Percentiles rank a stretch among this genome's conserved stretches.
Conservation (phyloP, 2,113 vertebrate species). For the Corythornis vintsioides region DNA sequence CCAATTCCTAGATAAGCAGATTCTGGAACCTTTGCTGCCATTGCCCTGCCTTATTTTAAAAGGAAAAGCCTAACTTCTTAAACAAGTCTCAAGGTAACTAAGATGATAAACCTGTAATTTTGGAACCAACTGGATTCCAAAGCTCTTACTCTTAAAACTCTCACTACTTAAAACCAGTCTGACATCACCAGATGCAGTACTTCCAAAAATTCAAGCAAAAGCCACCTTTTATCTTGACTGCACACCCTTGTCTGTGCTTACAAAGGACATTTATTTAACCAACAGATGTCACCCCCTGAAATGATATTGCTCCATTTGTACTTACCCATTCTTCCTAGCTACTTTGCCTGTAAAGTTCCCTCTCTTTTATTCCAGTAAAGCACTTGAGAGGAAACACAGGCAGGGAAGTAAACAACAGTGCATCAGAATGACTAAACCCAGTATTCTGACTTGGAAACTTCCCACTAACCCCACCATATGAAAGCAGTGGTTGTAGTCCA, state of each 20-base stretch:
- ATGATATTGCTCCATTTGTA: background rate
- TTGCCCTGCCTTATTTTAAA: background rate
- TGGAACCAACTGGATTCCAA: background rate
- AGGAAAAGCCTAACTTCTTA: background rate
- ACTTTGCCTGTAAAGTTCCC: background rate
- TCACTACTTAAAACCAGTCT: background rate
- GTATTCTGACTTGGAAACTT: background rate
- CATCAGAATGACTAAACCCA: background rate
- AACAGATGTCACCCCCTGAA: background rate
- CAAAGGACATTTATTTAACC: background rate
- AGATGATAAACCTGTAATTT: background rate
- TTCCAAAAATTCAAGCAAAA: background rate
- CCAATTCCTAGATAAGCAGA: background rate
- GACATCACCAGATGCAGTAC: background rate
- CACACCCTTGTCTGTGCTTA: background rate
- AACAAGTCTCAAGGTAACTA: background rate
- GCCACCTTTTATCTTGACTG: background rate
- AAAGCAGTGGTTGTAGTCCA: background rate
- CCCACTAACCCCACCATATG: accelerated
- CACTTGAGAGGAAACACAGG: background rate
- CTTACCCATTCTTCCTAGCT: background rate
- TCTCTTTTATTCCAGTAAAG: background rate
- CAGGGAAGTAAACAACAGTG: background rate
- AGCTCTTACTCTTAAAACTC: background rate
- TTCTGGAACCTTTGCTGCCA: background rate